Evolutionary conservation across 1,140 invertebrate genomes (phyloP).

Genomic region (Portunus trituberculatus): DNA sequence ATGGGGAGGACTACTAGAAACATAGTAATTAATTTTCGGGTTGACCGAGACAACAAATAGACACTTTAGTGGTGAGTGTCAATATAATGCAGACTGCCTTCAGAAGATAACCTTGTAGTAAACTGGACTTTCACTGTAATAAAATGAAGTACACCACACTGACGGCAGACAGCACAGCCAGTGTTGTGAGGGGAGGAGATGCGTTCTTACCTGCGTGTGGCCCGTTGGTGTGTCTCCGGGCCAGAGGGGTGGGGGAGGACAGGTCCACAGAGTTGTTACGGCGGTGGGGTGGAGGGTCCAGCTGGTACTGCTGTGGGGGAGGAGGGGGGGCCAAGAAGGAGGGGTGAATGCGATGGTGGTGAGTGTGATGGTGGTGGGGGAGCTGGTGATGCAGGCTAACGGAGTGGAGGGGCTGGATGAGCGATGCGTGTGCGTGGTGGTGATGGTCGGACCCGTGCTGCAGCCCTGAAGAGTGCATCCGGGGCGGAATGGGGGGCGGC

Average conservation of each 20-base stretch:
- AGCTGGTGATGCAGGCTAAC: constrained; percentile 53
- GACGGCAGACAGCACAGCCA: background rate
- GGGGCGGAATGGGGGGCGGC: constrained; percentile 85
- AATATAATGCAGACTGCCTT: too few relatives aligned
- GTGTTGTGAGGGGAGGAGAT: background rate
- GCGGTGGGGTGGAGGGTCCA: constrained; percentile 70
- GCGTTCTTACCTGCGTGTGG: constrained; percentile 63
- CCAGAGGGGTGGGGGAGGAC: constrained; percentile 64
- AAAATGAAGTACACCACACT: too few relatives aligned
- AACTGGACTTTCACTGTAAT: too few relatives aligned
- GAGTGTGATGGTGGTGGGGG: constrained; percentile 36
- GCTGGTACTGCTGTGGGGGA: constrained; percentile 68
- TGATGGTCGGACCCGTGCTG: constrained; percentile 58
- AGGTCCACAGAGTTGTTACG: constrained; percentile 72
- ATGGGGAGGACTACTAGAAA: too few relatives aligned
- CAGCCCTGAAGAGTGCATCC: constrained; percentile 79
- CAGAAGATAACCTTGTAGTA: too few relatives aligned
- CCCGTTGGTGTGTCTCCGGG: constrained; percentile 75
- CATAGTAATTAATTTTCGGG: too few relatives aligned
- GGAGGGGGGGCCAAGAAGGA: constrained; percentile 50
- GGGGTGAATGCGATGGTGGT: constrained; percentile 48
- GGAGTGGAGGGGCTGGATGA: constrained; percentile 22
- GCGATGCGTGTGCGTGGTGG: constrained; percentile 47
- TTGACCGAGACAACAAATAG: too few relatives aligned
- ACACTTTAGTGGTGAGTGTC: too few relatives aligned